These are phyloP conservation scores for Drosophila buzzatii DNA, from an alignment of 2,888 invertebrate genomes.

Conservation along the genomic window DNA sequence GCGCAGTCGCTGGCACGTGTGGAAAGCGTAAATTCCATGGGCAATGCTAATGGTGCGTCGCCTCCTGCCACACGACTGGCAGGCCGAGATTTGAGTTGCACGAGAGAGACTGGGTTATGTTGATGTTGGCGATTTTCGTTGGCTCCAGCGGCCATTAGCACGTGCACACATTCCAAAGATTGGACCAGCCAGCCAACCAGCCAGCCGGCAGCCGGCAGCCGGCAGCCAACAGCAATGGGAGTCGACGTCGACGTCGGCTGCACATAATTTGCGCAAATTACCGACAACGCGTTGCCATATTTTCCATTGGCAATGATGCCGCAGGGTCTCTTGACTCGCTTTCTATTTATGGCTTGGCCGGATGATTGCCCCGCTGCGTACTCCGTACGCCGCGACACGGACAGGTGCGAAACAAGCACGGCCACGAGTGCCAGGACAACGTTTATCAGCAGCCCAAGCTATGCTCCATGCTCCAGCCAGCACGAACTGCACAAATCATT, in stretches of 20 bases:
- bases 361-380: slow-evolving; percentile 35
- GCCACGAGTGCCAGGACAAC: slow-evolving; percentile 47
- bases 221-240: slow-evolving; percentile 43
- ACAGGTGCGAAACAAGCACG: slow-evolving; percentile 81
- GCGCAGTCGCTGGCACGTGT: slow-evolving; percentile 57
- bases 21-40: slow-evolving; percentile 63
- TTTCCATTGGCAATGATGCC: slow-evolving; percentile 72
- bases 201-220: slow-evolving; percentile 44
- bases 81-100: slow-evolving; percentile 65
- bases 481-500: slow-evolving; percentile 83
- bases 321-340: slow-evolving; percentile 54
- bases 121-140: slow-evolving; percentile 55
- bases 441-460: slow-evolving; percentile 64
- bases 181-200: slow-evolving; percentile 27
- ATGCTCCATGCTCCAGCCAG: slow-evolving; percentile 25
- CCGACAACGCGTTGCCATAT: slow-evolving; percentile 76
- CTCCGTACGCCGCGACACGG: slow-evolving; percentile 7
- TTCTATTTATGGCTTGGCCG: slow-evolving; percentile 56
- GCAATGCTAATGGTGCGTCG: slow-evolving; percentile 65
- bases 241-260: slow-evolving; percentile 39
- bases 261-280: slow-evolving; percentile 83
- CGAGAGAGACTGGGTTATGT: slow-evolving; percentile 15
- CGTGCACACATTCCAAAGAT: slow-evolving; percentile 84
- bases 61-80: slow-evolving; percentile 38
- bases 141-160: slow-evolving; percentile 82